phyloP scores from a whole-genome alignment of 2,888 invertebrate genomes.

The Petrophora chlorosata region DNA sequence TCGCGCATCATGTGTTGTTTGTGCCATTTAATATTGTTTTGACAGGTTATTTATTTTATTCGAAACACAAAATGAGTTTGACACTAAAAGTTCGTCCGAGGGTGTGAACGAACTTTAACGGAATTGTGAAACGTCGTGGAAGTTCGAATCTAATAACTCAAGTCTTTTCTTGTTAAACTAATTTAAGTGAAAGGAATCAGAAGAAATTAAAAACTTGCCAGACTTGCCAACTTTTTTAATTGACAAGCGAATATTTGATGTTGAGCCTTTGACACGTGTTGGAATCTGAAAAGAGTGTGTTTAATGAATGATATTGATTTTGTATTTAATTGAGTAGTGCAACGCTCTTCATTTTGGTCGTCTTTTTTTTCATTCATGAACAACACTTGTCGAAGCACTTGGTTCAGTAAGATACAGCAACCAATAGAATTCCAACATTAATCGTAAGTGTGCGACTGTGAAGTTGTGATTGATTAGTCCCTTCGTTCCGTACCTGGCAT shows the following conservation, averaged over 20 bases:
- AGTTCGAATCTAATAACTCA: slow-evolving; percentile 24
- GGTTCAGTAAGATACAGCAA: too few species aligned
- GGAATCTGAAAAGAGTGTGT: slow-evolving; percentile 6
- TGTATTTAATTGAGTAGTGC: slow-evolving; percentile 8
- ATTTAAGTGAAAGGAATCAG: slow-evolving; percentile 28
- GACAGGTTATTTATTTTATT: slow-evolving; percentile 72
- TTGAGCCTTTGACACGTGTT: slow-evolving; percentile 12
- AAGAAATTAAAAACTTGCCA: slow-evolving; percentile 38
- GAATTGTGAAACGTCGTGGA: slow-evolving; percentile 15
- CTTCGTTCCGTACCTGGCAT: too few species aligned
- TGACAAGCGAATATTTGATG: slow-evolving; percentile 23
- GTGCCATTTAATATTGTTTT: slow-evolving; percentile 59
- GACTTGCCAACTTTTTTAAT: slow-evolving; percentile 38
- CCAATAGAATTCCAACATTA: too few species aligned
- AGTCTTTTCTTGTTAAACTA: slow-evolving; percentile 28
- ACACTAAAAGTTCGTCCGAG: slow-evolving; percentile 19
- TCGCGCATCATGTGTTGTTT: slow-evolving; percentile 50
- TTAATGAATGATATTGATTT: slow-evolving; percentile 9
- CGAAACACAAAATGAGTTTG: slow-evolving; percentile 40
- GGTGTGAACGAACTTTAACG: slow-evolving; percentile 6
- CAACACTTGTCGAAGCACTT: too few species aligned
- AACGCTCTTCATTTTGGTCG: slow-evolving; percentile 5
- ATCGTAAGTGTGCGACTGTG: too few species aligned
- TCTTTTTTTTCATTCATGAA: slow-evolving; percentile 4
- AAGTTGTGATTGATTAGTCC: too few species aligned